phyloP scores from a whole-genome alignment of 1,140 invertebrate species.

The Argopecten irradians region DNA sequence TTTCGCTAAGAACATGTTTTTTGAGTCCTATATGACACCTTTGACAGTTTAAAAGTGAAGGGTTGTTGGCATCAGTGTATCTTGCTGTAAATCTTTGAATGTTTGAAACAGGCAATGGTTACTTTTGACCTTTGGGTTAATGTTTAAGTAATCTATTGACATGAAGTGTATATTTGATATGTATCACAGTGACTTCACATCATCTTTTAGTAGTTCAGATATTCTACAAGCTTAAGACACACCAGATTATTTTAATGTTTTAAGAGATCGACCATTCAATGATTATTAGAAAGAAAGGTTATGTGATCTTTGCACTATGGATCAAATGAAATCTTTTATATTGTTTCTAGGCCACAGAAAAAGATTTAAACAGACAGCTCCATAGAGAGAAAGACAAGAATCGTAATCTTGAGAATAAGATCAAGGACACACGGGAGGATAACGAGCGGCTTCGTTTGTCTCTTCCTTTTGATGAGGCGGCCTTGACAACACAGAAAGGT shows the following conservation, averaged over 20 bases:
- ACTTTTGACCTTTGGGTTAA: no score
- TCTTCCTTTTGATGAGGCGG: slow-evolving; percentile 64
- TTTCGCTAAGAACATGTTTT: no score
- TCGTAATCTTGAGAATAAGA: slow-evolving; percentile 63
- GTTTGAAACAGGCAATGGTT: no score
- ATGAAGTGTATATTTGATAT: no score
- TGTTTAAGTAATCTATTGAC: no score
- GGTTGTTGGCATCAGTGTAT: no score
- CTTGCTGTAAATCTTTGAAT: no score
- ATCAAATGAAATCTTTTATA: background rate
- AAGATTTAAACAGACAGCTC: slow-evolving; percentile 66
- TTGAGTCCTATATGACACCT: no score
- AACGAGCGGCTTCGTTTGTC: slow-evolving; percentile 67
- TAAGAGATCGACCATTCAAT: background rate
- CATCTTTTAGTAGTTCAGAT: no score
- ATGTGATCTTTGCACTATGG: background rate
- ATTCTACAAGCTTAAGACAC: no score
- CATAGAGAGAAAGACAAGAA: slow-evolving; percentile 71
- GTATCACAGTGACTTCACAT: no score
- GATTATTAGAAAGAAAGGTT: background rate
- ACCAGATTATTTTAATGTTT: background rate
- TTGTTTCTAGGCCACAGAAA: slow-evolving; percentile 62
- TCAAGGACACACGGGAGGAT: slow-evolving; percentile 66
- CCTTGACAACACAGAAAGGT: slow-evolving; percentile 48
- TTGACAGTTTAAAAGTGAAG: no score